Evolutionary conservation across 1,140 invertebrate species (phyloP).

Genomic region (Nixonia krombeini): DNA sequence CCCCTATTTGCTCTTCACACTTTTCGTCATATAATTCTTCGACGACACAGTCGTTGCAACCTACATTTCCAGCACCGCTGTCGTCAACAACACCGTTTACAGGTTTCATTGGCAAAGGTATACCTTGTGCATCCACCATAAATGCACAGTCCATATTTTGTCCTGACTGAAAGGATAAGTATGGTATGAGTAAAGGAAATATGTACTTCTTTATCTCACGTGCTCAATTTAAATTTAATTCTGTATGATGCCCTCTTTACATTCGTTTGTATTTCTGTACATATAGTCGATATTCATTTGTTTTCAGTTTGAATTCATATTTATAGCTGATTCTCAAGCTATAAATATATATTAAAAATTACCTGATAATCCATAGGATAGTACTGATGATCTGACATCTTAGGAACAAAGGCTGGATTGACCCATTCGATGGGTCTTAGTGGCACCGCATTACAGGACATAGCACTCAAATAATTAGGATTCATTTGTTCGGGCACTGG

Average conservation of each 20-base stretch:
- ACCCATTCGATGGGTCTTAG: constrained; percentile 71
- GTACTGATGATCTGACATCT: constrained; percentile 59
- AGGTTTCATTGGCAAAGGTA: constrained; percentile 32
- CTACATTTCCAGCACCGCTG: constrained; percentile 49
- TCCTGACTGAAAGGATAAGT: constrained; percentile 51
- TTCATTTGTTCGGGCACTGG: constrained; percentile 58
- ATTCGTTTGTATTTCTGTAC: too few species aligned
- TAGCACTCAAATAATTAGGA: constrained; percentile 61
- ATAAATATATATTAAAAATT: too few species aligned
- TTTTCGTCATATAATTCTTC: constrained; percentile 35
- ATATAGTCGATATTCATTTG: too few species aligned
- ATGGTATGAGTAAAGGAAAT: too few species aligned
- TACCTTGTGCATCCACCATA: constrained; percentile 52
- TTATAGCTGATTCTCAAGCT: too few species aligned
- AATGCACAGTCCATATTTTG: constrained; percentile 51
- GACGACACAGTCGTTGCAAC: constrained; percentile 48
- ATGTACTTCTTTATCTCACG: too few species aligned
- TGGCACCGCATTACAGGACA: constrained; percentile 68
- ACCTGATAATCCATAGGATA: constrained; percentile 67
- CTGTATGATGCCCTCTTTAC: too few species aligned
- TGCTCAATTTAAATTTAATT: too few species aligned
- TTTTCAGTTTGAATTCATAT: too few species aligned
- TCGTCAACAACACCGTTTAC: constrained; percentile 51
- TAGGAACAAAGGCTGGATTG: constrained; percentile 67
- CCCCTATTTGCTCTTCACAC: constrained; percentile 35